Evolutionary conservation across 2,797 vertebrate genomes (phyloP).

Genomic region (Gadopsis marmoratus): DNA sequence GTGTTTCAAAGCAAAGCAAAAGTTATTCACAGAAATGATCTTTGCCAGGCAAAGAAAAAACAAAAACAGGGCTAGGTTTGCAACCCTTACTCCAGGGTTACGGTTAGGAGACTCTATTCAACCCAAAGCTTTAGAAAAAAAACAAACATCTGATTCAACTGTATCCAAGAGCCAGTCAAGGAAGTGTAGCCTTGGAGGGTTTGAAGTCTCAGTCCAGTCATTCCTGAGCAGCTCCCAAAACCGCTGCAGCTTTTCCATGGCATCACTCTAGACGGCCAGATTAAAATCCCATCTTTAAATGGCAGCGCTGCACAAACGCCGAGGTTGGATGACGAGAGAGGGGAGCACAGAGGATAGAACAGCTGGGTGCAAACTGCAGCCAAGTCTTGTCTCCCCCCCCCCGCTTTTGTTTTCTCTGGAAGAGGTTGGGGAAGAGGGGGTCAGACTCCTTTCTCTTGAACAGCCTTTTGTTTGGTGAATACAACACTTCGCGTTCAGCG

Average conservation of each 20-base stretch:
- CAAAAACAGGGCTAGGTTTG: not conserved
- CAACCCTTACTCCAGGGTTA: not conserved
- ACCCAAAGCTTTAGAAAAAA: conserved; percentile 12
- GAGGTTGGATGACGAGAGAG: conserved; percentile 38
- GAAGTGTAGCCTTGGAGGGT: conserved; percentile 43
- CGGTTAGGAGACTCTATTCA: not conserved
- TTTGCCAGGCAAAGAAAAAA: not conserved
- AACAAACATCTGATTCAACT: conserved; percentile 40
- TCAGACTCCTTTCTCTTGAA: conserved; percentile 37
- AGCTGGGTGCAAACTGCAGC: conserved; percentile 72
- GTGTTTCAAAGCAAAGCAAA: not conserved
- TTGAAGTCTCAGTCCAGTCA: conserved; percentile 60
- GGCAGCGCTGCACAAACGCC: conserved; percentile 60
- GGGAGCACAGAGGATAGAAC: conserved; percentile 56
- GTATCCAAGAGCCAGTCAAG: conserved; percentile 44
- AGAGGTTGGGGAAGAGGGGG: conserved; percentile 18
- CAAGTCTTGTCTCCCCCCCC: conserved; percentile 42
- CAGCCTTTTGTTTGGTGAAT: conserved; percentile 42
- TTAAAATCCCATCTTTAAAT: conserved; percentile 78
- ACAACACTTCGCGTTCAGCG: conserved; percentile 29
- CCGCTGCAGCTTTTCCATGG: conserved; percentile 76
- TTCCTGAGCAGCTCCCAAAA: conserved; percentile 67
- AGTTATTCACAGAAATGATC: not conserved
- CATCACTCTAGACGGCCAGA: conserved; percentile 73
- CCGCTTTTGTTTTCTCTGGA: conserved; percentile 66